Percentiles rank a stretch among this genome's conserved stretches.
Conservation (phyloP, 2,888 invertebrate species). For the Diplazon laetatorius region DNA sequence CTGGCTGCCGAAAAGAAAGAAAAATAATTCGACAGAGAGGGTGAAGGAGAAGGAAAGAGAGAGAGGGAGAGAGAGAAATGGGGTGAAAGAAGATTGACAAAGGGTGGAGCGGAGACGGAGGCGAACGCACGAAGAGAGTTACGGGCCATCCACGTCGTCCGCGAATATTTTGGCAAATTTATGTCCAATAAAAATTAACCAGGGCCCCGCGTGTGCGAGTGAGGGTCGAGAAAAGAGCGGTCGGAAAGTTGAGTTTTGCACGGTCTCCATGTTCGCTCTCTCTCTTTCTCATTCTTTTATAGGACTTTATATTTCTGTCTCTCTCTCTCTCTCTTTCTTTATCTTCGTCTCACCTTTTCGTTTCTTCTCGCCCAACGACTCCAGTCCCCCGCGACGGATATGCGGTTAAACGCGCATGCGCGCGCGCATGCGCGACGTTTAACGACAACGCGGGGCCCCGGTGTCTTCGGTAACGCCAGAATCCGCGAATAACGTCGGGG, state of each 20-base stretch:
- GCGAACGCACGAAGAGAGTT: conserved; percentile 72
- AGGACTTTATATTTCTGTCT: not conserved
- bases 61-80: not conserved
- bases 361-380: conserved; percentile 32
- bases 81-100: not conserved
- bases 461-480: not conserved
- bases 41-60: conserved; percentile 10
- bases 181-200: conserved; percentile 83
- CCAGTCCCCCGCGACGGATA: conserved; percentile 35
- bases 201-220: conserved; percentile 74
- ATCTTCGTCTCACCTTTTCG: conserved; percentile 64
- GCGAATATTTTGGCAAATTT: conserved; percentile 83
- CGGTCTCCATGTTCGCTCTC: not conserved
- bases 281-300: not conserved
- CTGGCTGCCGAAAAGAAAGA: conserved; percentile 39
- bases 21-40: not conserved
- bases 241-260: conserved; percentile 1
- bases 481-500: conserved; percentile 18
- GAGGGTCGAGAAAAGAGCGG: conserved; percentile 64
- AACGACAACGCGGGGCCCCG: conserved; percentile 70
- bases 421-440: conserved; percentile 73
- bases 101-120: conserved; percentile 24
- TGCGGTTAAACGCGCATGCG: conserved; percentile 62
- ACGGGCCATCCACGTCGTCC: conserved; percentile 81
- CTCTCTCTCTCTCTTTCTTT: conserved; percentile 33